These are phyloP conservation scores for Resseliella maxima DNA, from an alignment of 2,888 invertebrate species.

Conservation along the genomic window DNA sequence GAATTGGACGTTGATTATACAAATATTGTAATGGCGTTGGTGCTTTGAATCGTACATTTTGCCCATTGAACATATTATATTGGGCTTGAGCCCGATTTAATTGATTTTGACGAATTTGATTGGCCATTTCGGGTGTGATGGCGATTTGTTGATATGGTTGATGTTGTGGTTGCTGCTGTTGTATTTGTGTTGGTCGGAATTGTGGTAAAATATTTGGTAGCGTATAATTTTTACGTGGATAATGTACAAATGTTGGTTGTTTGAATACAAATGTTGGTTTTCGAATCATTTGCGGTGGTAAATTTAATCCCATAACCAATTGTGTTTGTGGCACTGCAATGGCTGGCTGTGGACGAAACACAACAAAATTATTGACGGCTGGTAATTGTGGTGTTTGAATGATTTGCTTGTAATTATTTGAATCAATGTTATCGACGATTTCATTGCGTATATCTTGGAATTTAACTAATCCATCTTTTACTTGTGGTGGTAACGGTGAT, in stretches of 20 bases:
- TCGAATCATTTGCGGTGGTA: slow-evolving; percentile 18
- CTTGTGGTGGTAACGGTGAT: neutral
- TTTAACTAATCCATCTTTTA: neutral
- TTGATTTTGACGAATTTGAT: slow-evolving; percentile 54
- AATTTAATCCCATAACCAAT: neutral
- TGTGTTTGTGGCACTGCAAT: neutral
- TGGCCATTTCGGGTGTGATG: slow-evolving; percentile 58
- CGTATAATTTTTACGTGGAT: slow-evolving; percentile 61
- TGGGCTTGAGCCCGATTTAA: slow-evolving; percentile 37
- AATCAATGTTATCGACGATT: neutral
- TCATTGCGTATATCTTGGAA: neutral
- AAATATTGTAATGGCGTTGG: slow-evolving; percentile 58
- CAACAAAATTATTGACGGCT: slow-evolving; percentile 61
- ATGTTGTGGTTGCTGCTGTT: no score
- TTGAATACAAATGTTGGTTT: slow-evolving; percentile 2
- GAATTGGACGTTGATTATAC: slow-evolving; percentile 27
- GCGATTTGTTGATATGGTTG: slow-evolving; percentile 60
- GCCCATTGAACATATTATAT: slow-evolving; percentile 59
- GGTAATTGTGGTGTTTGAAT: slow-evolving; percentile 58
- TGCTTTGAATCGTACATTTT: neutral
- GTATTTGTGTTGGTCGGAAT: slow-evolving; percentile 77
- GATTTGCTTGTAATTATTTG: slow-evolving; percentile 61
- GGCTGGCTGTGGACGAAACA: slow-evolving; percentile 59
- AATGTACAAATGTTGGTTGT: slow-evolving; percentile 58
- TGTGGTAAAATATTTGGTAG: slow-evolving; percentile 79